Conservation (phyloP, 2,797 vertebrate species). For the Poecilia velifera region DNA sequence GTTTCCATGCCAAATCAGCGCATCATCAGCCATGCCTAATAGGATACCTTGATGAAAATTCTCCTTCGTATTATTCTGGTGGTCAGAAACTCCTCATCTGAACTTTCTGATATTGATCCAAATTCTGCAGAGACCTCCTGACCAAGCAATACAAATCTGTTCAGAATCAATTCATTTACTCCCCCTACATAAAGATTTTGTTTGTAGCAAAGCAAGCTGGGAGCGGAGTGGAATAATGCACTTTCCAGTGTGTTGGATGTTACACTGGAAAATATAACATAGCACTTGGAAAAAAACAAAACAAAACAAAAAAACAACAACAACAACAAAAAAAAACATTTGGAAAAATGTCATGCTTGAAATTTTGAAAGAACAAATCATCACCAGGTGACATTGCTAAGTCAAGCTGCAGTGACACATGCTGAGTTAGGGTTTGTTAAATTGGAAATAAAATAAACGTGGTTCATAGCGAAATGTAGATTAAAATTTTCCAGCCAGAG, state of each 20-base stretch:
- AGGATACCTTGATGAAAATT: conserved; percentile 92
- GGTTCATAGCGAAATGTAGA: conserved; percentile 34
- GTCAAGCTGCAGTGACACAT: conserved; percentile 56
- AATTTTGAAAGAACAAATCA: conserved; percentile 5
- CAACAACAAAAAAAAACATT: conserved; percentile 14
- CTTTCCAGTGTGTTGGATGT: conserved; percentile 39
- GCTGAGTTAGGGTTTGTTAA: conserved; percentile 53
- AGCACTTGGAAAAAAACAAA: conserved; percentile 41
- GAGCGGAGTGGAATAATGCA: conserved; percentile 59
- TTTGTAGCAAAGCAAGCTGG: conserved; percentile 54
- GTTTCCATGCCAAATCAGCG: conserved; percentile 39
- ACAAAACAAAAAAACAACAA: too few relatives aligned
- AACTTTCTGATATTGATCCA: conserved; percentile 87
- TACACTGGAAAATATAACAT: conserved; percentile 60
- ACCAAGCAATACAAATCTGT: conserved; percentile 79
- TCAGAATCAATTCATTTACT: conserved; percentile 41
- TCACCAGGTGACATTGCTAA: conserved; percentile 17
- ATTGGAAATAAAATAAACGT: conserved; percentile 50
- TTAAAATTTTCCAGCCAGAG: conserved; percentile 48
- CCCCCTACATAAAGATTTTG: conserved; percentile 8
- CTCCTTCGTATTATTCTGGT: conserved; percentile 91
- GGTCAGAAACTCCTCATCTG: conserved; percentile 90
- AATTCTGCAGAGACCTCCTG: conserved; percentile 89
- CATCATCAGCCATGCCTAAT: conserved; percentile 39
- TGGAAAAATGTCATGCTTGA: conserved; percentile 59